phyloP scores from a whole-genome alignment of 30 jellyfish, hydroid and myxozoan species.

The Turritopsis dohrnii region DNA sequence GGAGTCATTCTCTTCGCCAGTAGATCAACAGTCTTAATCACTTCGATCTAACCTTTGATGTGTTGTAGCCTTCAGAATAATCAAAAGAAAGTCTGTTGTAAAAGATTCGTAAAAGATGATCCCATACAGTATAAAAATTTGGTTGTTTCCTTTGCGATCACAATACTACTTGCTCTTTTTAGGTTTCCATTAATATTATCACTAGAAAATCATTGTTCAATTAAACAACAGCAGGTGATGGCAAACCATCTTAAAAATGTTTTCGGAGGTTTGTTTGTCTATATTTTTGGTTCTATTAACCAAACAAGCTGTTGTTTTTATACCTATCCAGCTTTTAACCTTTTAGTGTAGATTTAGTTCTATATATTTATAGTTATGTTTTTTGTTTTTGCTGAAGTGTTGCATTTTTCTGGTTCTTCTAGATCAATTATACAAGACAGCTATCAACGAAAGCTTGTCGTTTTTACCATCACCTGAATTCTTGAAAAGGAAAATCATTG shows the following conservation, averaged over 20 bases:
- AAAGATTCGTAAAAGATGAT: too few species aligned
- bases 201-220: constrained; percentile 78
- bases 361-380: too few species aligned
- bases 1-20: too few species aligned
- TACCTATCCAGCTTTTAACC: too few species aligned
- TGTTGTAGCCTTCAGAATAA: too few species aligned
- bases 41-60: too few species aligned
- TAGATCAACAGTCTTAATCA: neutral
- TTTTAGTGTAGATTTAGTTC: too few species aligned
- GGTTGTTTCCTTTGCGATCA: neutral
- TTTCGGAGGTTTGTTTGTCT: constrained; percentile 50
- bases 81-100: too few species aligned
- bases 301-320: too few species aligned
- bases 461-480: constrained; percentile 74
- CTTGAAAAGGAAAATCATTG: constrained; percentile 49
- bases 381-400: too few species aligned
- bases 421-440: constrained; percentile 49
- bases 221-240: constrained; percentile 77
- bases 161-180: constrained; percentile 6
- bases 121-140: too few species aligned
- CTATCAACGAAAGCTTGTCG: constrained; percentile 42
- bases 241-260: constrained; percentile 50
- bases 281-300: neutral
- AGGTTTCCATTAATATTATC: constrained; percentile 84
- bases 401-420: constrained; percentile 1